Evolutionary conservation across 2,888 invertebrate species (phyloP).

Genomic region (Torymus tubicola): DNA sequence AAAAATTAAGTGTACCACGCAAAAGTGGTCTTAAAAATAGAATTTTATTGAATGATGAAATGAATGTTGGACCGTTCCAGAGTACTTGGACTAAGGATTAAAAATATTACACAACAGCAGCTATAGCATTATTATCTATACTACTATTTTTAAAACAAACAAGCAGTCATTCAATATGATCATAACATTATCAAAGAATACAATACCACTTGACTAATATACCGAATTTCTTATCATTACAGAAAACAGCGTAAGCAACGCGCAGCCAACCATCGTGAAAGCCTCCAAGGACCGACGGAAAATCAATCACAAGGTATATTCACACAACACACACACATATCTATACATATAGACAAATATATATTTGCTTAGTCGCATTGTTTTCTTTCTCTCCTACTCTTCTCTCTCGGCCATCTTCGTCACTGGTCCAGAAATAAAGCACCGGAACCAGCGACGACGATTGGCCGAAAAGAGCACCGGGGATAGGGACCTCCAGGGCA

Average conservation of each 20-base stretch:
- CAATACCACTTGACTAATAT: too few species aligned
- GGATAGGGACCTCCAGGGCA: slow-evolving; percentile 35
- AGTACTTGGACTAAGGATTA: too few species aligned
- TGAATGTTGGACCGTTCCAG: too few species aligned
- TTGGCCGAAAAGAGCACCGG: not conserved
- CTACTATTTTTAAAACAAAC: too few species aligned
- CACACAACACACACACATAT: not conserved
- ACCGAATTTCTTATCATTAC: slow-evolving; percentile 59
- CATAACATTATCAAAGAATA: too few species aligned
- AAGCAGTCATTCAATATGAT: too few species aligned
- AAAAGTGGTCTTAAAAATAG: too few species aligned
- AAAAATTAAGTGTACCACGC: too few species aligned
- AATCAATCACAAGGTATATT: slow-evolving; percentile 78
- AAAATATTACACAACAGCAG: too few species aligned
- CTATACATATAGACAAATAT: not conserved
- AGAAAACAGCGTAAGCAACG: slow-evolving; percentile 72
- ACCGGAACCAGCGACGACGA: not conserved
- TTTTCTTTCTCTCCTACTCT: too few species aligned
- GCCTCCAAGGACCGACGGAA: slow-evolving; percentile 78
- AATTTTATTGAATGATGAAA: too few species aligned
- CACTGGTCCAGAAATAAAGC: slow-evolving; percentile 36
- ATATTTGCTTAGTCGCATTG: not conserved
- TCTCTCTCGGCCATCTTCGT: not conserved
- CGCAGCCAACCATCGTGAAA: slow-evolving; percentile 76
- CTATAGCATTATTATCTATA: too few species aligned